Base-by-base conservation (phyloP, 2,888 invertebrate species). In the Carcina quercana region DNA sequence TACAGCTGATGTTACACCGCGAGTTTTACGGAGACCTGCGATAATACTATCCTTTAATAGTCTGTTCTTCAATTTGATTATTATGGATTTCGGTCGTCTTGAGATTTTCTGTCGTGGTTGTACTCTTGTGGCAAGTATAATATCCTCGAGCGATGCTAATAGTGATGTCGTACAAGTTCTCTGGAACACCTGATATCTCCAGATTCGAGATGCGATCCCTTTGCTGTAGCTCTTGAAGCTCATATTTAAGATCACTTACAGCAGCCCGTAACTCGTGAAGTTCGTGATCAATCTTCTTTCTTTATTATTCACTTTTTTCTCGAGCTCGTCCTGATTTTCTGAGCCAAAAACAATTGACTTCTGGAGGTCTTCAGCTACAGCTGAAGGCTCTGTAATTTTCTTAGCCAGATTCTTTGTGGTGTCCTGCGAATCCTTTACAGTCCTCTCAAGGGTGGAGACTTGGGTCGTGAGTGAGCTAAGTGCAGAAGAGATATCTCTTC, bases 61-160 rank as follows among this genome's bases (percentile, higher is more conserved):
- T 1, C 30, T 10, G 11, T 22, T 14, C n/a, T 29, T 38, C 2
- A 38, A 10, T 15, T 38, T 32, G 7, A 14, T 26, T 2, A 38
- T 12, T 3, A 38, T 34, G 14, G 20, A 19, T 30, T 15, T 34
- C 2, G 34, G 38, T 1, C 38, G 25, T 3, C 38, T 35, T 10
- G 10, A 30, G 14, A 15, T 21, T 15, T 26, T 29, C 2, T 15
- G 8, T 13, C 26, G 27, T 4, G 37, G 37, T n/a, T 27, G 27
- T 5, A 37, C 24, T 12, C 37, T 19, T 8, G 22, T 30, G 3
- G 21, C 25, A 13, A 30, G 26, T 2, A 26, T 15, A 12, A 37
- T 25, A 10, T 38, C 37, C 7, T 37, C 32, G 4, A 10, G 15
- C 3, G 25, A 31, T 11, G 3, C 24, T 21, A 2, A 5, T n/a